These are phyloP conservation scores for Periophthalmus magnuspinnatus DNA, from an alignment of 2,797 vertebrate species.

Conservation along the genomic window DNA sequence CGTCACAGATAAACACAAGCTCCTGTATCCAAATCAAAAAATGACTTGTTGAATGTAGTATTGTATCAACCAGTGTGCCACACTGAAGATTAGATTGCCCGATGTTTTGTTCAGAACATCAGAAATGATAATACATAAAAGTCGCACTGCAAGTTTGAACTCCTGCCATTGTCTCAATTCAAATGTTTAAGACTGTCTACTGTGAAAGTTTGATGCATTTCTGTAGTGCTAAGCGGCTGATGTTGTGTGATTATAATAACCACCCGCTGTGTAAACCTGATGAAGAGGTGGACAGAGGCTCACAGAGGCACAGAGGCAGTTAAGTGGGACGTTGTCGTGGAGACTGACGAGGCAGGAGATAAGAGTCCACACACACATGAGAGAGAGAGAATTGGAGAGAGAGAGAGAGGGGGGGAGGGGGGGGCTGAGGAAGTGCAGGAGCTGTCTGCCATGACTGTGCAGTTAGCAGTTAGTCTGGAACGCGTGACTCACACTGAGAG, in stretches of 20 bases:
- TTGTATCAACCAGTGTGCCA: too few relatives aligned
- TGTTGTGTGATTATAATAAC: constrained; percentile 13
- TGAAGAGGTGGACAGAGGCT: background rate
- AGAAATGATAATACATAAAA: too few relatives aligned
- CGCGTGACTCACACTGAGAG: constrained; percentile 37
- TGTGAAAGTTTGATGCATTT: background rate
- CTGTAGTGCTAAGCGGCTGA: background rate
- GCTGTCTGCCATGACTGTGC: constrained; percentile 50
- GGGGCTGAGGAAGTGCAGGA: constrained; percentile 35
- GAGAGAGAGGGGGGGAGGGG: constrained; percentile 33
- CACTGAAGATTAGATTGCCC: too few relatives aligned
- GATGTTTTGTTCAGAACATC: too few relatives aligned
- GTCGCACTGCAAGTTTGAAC: background rate
- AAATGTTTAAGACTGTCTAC: background rate
- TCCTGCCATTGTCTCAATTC: background rate
- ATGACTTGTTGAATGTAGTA: too few relatives aligned
- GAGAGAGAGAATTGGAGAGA: background rate
- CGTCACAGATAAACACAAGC: too few relatives aligned
- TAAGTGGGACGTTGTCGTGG: constrained; percentile 75
- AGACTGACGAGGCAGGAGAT: constrained; percentile 63
- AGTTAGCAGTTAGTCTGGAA: constrained; percentile 34
- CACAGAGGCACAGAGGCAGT: constrained; percentile 27
- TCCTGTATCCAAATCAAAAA: too few relatives aligned
- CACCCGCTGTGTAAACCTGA: constrained; percentile 11
- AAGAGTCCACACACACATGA: constrained; percentile 29